A percentile compares a stretch with the other conserved stretches of the same genome.
These are phyloP conservation scores for Momotus momota DNA, from an alignment of 2,797 vertebrate genomes.

Conservation along the genomic window DNA sequence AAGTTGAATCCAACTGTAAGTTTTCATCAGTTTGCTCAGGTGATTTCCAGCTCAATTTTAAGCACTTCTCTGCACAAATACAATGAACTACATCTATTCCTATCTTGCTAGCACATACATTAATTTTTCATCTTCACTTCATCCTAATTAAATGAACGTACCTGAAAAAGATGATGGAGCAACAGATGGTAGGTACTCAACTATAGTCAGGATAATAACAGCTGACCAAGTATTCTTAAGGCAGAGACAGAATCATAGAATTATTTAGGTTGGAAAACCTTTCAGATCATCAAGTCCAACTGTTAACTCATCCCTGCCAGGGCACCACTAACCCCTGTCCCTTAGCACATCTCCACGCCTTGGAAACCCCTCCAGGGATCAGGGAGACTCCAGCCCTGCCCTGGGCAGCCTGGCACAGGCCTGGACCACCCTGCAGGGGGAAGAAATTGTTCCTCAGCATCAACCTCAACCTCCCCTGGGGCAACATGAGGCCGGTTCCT, in stretches of 20 bases:
- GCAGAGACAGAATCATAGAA: background rate
- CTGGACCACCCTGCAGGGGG: no score
- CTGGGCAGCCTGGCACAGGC: no score
- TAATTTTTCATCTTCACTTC: constrained; percentile 8
- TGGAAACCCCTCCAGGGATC: no score
- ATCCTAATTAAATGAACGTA: background rate
- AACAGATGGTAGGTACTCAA: background rate
- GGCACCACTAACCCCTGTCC: no score
- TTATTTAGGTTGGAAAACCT: background rate
- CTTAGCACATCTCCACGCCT: no score
- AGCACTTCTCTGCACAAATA: background rate
- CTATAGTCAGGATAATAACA: background rate
- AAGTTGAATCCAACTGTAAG: background rate
- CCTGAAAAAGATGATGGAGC: background rate
- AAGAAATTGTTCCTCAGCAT: no score
- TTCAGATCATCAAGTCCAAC: no score
- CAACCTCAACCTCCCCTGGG: no score
- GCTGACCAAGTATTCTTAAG: background rate
- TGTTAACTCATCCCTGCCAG: no score
- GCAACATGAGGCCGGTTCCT: no score
- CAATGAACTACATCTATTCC: background rate
- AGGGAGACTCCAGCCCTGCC: no score
- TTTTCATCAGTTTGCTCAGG: background rate
- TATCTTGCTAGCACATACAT: background rate
- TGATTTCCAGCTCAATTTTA: background rate